Conservation (phyloP, 2,888 invertebrate species). For the Tetrapedia diversipes region DNA sequence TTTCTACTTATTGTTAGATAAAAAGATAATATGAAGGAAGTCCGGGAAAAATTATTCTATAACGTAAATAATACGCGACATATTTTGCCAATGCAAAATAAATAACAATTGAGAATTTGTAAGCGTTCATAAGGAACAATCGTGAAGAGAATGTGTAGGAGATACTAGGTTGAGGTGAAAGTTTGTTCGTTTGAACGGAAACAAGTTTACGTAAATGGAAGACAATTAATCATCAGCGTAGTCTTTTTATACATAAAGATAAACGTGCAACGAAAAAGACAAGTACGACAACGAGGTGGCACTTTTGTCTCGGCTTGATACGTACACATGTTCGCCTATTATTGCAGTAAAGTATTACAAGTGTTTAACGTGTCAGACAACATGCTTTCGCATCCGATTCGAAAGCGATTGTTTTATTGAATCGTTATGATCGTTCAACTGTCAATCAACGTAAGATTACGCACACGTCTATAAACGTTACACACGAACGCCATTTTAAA, state of each 20-base stretch:
- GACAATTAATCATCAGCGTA: conserved; percentile 15
- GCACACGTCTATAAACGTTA: conserved; percentile 7
- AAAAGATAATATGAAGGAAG: no score
- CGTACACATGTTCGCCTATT: neutral
- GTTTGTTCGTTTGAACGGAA: conserved; percentile 17
- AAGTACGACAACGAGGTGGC: conserved; percentile 6
- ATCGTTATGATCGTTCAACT: neutral
- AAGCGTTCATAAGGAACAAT: no score
- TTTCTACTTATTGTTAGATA: no score
- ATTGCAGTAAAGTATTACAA: conserved; percentile 12
- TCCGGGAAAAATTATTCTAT: no score
- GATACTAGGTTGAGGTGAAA: conserved; percentile 14
- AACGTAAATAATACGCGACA: no score
- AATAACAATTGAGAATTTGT: neutral
- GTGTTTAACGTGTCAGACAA: neutral
- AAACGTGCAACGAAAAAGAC: neutral
- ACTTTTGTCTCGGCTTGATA: neutral
- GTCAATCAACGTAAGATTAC: neutral
- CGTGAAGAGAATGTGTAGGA: neutral
- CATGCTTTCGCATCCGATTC: neutral
- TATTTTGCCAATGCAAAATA: no score
- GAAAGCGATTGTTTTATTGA: conserved; percentile 16
- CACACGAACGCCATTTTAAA: neutral
- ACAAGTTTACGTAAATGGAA: conserved; percentile 20
- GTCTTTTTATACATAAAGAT: neutral